phyloP scores from a whole-genome alignment of 2,797 vertebrate species.

The Poeciliopsis presidionis region DNA sequence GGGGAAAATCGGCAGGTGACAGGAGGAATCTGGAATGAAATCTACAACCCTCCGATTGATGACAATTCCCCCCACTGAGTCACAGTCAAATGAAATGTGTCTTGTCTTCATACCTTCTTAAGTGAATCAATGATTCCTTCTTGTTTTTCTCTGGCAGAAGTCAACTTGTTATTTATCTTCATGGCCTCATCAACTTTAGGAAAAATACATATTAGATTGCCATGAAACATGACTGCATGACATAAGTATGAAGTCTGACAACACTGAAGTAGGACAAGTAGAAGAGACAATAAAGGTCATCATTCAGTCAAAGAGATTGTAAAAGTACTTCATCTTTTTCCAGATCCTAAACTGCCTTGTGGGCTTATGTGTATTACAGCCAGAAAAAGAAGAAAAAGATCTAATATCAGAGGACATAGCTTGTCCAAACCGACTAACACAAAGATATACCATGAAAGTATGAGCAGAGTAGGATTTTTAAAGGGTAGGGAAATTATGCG shows the following conservation, averaged over 20 bases:
- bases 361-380: not conserved
- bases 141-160: slow-evolving; percentile 83
- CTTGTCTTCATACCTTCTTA: slow-evolving; percentile 81
- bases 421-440: not conserved
- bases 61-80: no score
- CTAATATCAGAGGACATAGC: not conserved
- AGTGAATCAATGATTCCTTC: slow-evolving; percentile 82
- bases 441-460: slow-evolving; percentile 5
- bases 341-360: not conserved
- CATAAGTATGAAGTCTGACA: not conserved
- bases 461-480: slow-evolving; percentile 16
- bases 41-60: no score
- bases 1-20: no score
- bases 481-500: slow-evolving; percentile 3
- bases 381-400: not conserved
- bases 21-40: no score
- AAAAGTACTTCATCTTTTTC: not conserved
- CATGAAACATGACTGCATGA: not conserved
- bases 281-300: not conserved
- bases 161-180: slow-evolving; percentile 86
- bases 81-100: no score
- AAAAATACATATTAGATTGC: slow-evolving; percentile 1
- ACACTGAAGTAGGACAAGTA: slow-evolving; percentile 1
- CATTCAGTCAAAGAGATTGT: not conserved
- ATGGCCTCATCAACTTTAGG: slow-evolving; percentile 88